Base-by-base conservation (phyloP, 2,113 vertebrate species). In the Cheirogaleus medius region DNA sequence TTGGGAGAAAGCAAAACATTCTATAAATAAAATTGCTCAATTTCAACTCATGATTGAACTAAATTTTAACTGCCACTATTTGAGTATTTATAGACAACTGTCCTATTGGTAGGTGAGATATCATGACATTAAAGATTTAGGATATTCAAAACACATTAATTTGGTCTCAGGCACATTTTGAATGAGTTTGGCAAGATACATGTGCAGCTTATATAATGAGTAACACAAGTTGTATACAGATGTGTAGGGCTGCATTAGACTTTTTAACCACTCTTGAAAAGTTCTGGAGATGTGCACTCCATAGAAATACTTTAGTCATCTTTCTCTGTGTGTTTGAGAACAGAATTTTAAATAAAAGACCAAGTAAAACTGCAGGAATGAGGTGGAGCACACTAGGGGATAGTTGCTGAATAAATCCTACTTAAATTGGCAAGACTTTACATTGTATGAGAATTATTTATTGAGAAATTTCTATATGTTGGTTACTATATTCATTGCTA, bases 211-310 rank as follows among this genome's bases (percentile, higher is more conserved):
- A 54, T 63, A 54, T 44, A 15, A 56, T 4, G 63, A 69, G 18
- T 34, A 68, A n/a, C 13, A 29, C 17, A 86, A 29, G 11, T 12
- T 66, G 3, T 52, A 9, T 20, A 77, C 0, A 68, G 58, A 13
- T 60, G 1, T 12, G 1, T 27, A 27, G 1, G 27, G 0, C 23
- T 81, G 2, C 5, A 6, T 3, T 25, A 5, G 4, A 54, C 4
- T 52, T 90, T 11, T 58, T 64, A 25, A 56, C 7, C 18, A 54
- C 87, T 47, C 20, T 32, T 60, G 12, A 80, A 80, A 84, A 12
- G 4, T 85, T 81, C 44, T 77, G 18, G 1, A 93, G 1, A 5
- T 42, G 7, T 21, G 32, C 8, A 71, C 6, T 14, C 21, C 37
- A 44, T 32, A 56, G 49, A 87, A 42, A n/a, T 29, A 56, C 17